phyloP scores from a whole-genome alignment of 2,797 vertebrate genomes.

The Acrocephalus scirpaceus region DNA sequence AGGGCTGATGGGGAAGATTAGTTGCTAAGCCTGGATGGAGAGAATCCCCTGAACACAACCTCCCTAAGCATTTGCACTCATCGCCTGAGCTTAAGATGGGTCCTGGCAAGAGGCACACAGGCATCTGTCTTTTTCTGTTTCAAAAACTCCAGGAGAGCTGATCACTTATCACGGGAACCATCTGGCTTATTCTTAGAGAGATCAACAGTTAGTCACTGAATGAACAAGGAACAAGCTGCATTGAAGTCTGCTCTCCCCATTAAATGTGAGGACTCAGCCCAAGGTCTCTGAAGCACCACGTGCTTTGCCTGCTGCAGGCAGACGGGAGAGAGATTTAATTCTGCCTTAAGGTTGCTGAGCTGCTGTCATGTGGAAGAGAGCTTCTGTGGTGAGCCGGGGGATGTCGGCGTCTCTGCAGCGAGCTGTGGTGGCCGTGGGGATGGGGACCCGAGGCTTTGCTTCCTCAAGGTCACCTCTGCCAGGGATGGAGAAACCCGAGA shows the following conservation, averaged over 20 bases:
- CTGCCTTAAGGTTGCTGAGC: constrained; percentile 34
- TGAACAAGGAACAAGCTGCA: constrained; percentile 45
- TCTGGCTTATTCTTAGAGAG: constrained; percentile 66
- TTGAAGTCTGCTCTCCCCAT: constrained; percentile 40
- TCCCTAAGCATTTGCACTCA: constrained; percentile 13
- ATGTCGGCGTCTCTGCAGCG: accelerated
- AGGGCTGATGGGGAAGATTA: not conserved
- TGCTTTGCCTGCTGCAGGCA: not conserved
- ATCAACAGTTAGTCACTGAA: constrained; percentile 70
- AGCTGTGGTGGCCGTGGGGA: not conserved
- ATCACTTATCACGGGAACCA: constrained; percentile 66
- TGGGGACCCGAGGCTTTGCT: not conserved
- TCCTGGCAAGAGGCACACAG: constrained; percentile 65
- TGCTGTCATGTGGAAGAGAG: not conserved
- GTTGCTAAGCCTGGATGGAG: constrained; percentile 24
- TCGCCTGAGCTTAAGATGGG: constrained; percentile 48
- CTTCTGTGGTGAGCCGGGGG: not conserved
- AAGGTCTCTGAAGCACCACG: not conserved
- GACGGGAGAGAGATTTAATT: not conserved
- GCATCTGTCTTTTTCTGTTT: constrained; percentile 69
- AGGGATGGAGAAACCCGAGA: not conserved
- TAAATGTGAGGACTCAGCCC: constrained; percentile 49
- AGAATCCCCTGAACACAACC: constrained; percentile 24
- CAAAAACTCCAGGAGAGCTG: constrained; percentile 68
- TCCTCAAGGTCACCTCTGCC: constrained; percentile 7